Conservation (phyloP, 2,797 vertebrate genomes). For the Arrhamphus sclerolepis region DNA sequence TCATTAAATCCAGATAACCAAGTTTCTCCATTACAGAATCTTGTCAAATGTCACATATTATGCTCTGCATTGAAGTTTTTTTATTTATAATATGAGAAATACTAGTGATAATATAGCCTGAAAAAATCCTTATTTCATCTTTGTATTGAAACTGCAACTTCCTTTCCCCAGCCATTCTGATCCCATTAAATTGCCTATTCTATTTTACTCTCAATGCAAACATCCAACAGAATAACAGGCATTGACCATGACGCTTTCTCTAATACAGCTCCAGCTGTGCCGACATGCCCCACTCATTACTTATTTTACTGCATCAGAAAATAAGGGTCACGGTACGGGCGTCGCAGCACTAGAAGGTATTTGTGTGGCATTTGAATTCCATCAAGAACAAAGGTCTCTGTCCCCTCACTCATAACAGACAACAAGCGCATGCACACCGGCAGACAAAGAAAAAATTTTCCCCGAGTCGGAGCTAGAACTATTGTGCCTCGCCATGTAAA, state of each 20-base stretch:
- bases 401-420: slow-evolving; percentile 22
- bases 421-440: slow-evolving; percentile 1
- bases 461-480: slow-evolving; percentile 32
- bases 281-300: slow-evolving; percentile 38
- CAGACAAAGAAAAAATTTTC: slow-evolving; percentile 28
- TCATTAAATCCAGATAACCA: slow-evolving; percentile 47
- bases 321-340: slow-evolving; percentile 26
- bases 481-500: slow-evolving; percentile 63
- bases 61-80: slow-evolving; percentile 24
- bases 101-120: no score
- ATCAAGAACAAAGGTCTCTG: slow-evolving; percentile 29
- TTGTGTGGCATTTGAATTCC: slow-evolving; percentile 33
- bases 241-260: slow-evolving; percentile 10
- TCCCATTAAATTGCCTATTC: slow-evolving; percentile 17
- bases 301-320: slow-evolving; percentile 32
- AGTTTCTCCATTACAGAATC: slow-evolving; percentile 31
- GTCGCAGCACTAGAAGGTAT: slow-evolving; percentile 21
- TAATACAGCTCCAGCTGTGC: slow-evolving; percentile 15
- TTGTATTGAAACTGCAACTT: slow-evolving; percentile 30
- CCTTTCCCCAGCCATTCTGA: neutral
- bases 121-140: neutral
- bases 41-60: slow-evolving; percentile 43
- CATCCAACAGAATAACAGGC: slow-evolving; percentile 11
- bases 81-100: slow-evolving; percentile 15
- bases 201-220: neutral